Evolutionary conservation across 2,888 invertebrate species (phyloP), one percentile per base, ranked within the genome.

Genomic region (Drosophila neonasuta): DNA sequence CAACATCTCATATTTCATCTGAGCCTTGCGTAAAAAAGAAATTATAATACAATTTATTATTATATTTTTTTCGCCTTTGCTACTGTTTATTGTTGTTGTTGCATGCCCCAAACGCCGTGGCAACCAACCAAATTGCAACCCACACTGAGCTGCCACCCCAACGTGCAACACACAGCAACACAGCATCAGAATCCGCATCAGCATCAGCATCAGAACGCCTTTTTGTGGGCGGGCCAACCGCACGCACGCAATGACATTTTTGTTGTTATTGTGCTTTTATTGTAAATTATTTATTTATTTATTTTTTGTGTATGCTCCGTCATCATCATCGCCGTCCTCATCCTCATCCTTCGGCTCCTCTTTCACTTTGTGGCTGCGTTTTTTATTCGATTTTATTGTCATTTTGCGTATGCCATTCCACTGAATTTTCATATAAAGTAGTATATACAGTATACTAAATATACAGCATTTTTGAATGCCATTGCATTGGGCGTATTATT

Each of bases 31-130:
- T 70, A 82, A 79, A 79, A 79, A 81, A 76, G 69, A 79, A 69
- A 82, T 80, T 85, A 77, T 80, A 80, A 85, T 85, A 49, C 59
- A 82, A 85, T 80, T 77, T 82, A 77, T 79, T 85, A 82, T 80
- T 72, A 72, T 68, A 70, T 54, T 70, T 66, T 67, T 62, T 56
- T 59, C 30, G 34, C 17, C 11, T 10, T 10, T 29, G 46, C 24
- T 44, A n/a, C 59, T 11, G 46, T 62, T 44, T 20, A n/a, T 57
- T 11, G 46, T 62, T 59, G 32, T 51, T 48, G 44, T 56, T 61
- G 62, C 66, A 54, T 44, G 54, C 62, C 45, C 49, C 70, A 44
- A 64, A 54, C 17, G 52, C 39, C 66, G 64, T 24, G 24, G 1
- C 24, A 6, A 55, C 68, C 75, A 72, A 80, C 82, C 86, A 67